Evolutionary conservation across 2,113 vertebrate genomes (phyloP), one percentile per base, ranked within the genome.

Genomic region (Oncorhynchus nerka): DNA sequence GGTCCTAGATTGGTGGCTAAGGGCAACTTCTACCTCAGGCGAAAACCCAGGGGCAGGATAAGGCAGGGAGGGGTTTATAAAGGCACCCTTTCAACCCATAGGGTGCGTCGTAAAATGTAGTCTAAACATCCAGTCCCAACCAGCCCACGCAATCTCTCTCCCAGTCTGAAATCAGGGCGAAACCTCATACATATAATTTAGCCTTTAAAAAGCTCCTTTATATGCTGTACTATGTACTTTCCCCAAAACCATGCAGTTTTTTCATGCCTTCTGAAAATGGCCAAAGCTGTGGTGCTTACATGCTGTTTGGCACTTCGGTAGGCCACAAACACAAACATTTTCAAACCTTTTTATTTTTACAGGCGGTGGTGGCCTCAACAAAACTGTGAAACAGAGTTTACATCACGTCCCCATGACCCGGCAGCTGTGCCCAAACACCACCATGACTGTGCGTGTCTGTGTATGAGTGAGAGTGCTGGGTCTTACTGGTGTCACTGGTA

Each of bases 161-260:
- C 49, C 66, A 34, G 24, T 76, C 55, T 76, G 66, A 76, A 55
- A 45, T 70, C 66, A 76, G 51, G 74, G 75, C 20, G 28, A 70
- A 70, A 76, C 68, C 59, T 71, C 75, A 71, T 8, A 77, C 45
- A 57, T 71, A 64, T 71, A 22, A 76, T 76, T 76, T 48, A 49
- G 68, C 57, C 34, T 70, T 70, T 62, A 77, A 30, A 76, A 77
- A 71, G 68, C 61, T 48, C 5, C 39, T 77, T 77, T 70, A 65
- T 71, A 22, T 32, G 75, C 68, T 55, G 65, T 30, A 32, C 34
- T 39, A 59, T 75, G 67, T 59, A 69, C 45, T 75, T 75, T 68
- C 26, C 64, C 26, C 13, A 62, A 66, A 34, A 66, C 64, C 45
- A 67, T 65, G 64, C 62, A 28, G 64, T 67, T 64, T 39, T 39